Evolutionary conservation across 2,888 invertebrate genomes (phyloP).

Genomic region (Taenaris catops): DNA sequence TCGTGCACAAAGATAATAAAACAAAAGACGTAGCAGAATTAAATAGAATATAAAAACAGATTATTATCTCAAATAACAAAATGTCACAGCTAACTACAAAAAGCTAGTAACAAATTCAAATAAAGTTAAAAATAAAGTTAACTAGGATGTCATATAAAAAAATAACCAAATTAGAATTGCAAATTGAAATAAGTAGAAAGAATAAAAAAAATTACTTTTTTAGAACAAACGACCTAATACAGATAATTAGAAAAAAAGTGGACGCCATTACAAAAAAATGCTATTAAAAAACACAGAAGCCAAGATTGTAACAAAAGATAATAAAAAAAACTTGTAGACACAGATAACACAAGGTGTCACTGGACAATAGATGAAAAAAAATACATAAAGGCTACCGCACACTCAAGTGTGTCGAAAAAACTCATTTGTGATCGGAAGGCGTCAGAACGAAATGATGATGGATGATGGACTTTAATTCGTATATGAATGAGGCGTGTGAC

Average conservation of each 20-base stretch:
- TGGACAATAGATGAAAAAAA: constrained; percentile 23
- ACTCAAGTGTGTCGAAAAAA: constrained; percentile 42
- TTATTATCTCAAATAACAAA: no score
- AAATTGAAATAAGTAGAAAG: no score
- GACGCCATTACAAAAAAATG: not conserved
- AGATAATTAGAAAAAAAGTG: constrained; percentile 1
- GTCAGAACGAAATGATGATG: constrained; percentile 52
- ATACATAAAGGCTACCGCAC: constrained; percentile 33
- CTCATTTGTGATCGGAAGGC: constrained; percentile 46
- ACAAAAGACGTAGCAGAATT: no score
- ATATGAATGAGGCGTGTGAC: constrained; percentile 39
- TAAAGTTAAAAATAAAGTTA: no score
- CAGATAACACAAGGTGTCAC: constrained; percentile 23
- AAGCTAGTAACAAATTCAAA: no score
- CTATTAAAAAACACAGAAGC: constrained; percentile 7
- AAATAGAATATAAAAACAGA: no score
- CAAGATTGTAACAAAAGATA: constrained; percentile 12
- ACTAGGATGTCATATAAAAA: no score
- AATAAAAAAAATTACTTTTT: no score
- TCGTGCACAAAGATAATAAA: no score
- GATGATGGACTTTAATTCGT: constrained; percentile 40
- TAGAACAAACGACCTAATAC: not conserved
- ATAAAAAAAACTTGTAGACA: constrained; percentile 11
- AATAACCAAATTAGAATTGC: no score
- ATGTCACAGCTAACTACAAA: no score